phyloP scores from a whole-genome alignment of 2,113 vertebrate species.

The Butorides virescens region DNA sequence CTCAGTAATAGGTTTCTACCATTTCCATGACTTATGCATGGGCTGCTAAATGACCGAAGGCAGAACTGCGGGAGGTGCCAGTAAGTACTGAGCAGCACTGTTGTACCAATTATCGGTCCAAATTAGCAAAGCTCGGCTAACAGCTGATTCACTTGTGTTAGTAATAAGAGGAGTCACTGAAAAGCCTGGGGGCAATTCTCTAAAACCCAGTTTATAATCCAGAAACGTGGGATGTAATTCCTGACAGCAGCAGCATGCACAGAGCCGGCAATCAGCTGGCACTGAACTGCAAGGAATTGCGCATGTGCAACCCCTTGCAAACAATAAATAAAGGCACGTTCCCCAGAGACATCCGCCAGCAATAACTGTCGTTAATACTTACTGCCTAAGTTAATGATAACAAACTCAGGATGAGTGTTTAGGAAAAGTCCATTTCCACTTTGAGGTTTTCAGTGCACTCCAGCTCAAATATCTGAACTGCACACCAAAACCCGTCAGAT shows the following conservation, averaged over 20 bases:
- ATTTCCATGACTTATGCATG: neutral
- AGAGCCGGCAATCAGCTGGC: neutral
- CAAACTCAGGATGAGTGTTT: neutral
- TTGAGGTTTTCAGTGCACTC: neutral
- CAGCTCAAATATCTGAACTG: neutral
- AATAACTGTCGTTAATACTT: neutral
- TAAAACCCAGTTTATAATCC: neutral
- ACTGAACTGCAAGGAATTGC: neutral
- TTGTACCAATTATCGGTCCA: neutral
- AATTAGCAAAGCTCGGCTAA: neutral
- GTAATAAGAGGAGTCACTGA: neutral
- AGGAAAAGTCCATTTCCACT: neutral
- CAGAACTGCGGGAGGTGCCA: neutral
- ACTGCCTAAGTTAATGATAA: neutral
- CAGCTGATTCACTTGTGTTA: neutral
- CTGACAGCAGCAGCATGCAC: neutral
- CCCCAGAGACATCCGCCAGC: neutral
- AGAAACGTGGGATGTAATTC: neutral
- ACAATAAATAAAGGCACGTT: neutral
- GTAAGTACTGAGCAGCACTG: neutral
- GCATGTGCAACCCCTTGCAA: neutral
- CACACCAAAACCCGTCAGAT: neutral
- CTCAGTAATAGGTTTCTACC: neutral
- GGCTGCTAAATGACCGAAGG: neutral
- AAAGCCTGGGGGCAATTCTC: neutral